These are phyloP conservation scores for Tridacna gigas DNA, from an alignment of 2,888 invertebrate genomes.

Conservation along the genomic window DNA sequence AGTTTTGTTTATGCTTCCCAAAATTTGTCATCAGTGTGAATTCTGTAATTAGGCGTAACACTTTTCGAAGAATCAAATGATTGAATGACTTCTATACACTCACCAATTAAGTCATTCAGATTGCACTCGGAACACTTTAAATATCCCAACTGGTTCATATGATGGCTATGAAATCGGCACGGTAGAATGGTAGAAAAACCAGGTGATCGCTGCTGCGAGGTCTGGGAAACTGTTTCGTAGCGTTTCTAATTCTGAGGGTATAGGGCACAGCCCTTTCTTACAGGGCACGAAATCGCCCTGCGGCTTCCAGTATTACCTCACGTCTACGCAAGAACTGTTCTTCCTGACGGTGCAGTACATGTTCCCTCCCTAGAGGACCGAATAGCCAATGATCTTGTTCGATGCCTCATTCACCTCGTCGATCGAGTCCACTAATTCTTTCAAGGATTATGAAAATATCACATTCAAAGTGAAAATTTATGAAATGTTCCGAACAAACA, in stretches of 20 bases:
- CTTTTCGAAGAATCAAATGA: background rate
- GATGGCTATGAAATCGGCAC: constrained; percentile 32
- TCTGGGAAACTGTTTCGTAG: constrained; percentile 24
- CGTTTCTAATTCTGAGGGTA: constrained; percentile 39
- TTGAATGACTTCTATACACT: background rate
- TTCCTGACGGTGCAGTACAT: constrained; percentile 28
- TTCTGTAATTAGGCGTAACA: too few species aligned
- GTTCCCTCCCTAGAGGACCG: constrained; percentile 27
- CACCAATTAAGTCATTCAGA: constrained; percentile 22
- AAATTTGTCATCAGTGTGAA: too few species aligned
- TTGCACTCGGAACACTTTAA: constrained; percentile 36
- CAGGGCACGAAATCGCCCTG: constrained; percentile 33
- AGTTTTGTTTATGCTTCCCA: too few species aligned
- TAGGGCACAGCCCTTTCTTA: constrained; percentile 40
- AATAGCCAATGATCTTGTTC: background rate
- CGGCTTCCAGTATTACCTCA: constrained; percentile 52
- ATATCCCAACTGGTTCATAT: constrained; percentile 36
- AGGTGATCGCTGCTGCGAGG: constrained; percentile 25
- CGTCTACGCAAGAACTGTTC: constrained; percentile 35
- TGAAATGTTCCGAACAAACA: too few species aligned
- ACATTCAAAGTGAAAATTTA: too few species aligned
- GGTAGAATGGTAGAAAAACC: constrained; percentile 12
- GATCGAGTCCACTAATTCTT: constrained; percentile 16
- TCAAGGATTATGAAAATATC: too few species aligned
- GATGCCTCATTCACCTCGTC: constrained; percentile 21